phyloP scores from a whole-genome alignment of 1,140 invertebrate genomes.

The Epicauta chinensis region DNA sequence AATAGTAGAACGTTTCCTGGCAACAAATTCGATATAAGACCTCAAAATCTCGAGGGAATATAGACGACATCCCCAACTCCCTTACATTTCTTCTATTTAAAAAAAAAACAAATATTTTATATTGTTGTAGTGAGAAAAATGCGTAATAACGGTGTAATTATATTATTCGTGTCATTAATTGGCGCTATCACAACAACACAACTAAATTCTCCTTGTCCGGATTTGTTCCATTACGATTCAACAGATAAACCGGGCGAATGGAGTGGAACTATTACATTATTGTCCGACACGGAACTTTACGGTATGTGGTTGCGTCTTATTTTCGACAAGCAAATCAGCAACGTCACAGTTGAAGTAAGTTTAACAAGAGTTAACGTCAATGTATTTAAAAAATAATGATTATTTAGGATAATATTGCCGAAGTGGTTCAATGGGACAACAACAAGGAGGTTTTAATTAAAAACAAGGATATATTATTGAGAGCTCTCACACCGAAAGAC shows the following conservation, averaged over 20 bases:
- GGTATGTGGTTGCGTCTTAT: conserved; percentile 21
- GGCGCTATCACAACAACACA: background rate
- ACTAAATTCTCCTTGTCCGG: conserved; percentile 13
- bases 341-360: conserved; percentile 16
- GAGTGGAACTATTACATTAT: conserved; percentile 13
- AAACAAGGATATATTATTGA: conserved; percentile 8
- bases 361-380: too few species aligned
- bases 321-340: conserved; percentile 14
- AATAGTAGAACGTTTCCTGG: too few species aligned
- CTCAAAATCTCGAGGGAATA: too few species aligned
- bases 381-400: too few species aligned
- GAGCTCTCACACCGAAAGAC: background rate
- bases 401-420: conserved; percentile 8
- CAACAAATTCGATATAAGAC: too few species aligned
- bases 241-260: conserved; percentile 9
- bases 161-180: conserved; percentile 1
- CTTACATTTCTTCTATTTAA: too few species aligned
- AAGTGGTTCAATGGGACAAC: background rate
- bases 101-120: too few species aligned
- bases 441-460: conserved; percentile 7
- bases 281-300: conserved; percentile 12
- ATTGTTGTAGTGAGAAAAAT: too few species aligned
- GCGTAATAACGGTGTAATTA: too few species aligned
- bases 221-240: conserved; percentile 19
- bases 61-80: too few species aligned